These are phyloP conservation scores for Aurelia aurita DNA, from an alignment of 30 jellyfish, hydroid and myxozoan species.

Conservation along the genomic window DNA sequence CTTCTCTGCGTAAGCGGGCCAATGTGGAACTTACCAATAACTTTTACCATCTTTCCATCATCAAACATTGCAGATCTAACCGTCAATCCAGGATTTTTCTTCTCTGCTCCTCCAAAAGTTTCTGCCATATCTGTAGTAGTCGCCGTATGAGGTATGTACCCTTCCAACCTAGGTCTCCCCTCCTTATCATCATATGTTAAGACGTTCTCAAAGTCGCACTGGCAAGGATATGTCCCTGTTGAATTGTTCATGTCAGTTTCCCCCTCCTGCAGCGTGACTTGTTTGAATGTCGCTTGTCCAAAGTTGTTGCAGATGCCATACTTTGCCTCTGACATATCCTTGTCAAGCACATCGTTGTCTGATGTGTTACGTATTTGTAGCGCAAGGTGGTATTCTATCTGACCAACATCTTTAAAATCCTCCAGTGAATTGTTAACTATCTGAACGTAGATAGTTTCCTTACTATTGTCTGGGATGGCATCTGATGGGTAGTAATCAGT, in stretches of 20 bases:
- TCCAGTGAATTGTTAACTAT: not conserved
- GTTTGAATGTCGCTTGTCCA: not conserved
- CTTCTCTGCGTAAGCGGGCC: no score
- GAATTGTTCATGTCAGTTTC: not conserved
- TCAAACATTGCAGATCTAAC: no score
- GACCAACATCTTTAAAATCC: not conserved
- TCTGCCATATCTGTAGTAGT: no score
- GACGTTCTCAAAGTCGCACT: not conserved
- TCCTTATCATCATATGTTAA: not conserved
- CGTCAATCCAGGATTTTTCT: no score
- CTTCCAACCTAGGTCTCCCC: not conserved
- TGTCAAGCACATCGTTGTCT: no score
- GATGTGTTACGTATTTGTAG: no score
- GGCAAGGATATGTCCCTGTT: slow-evolving; percentile 2
- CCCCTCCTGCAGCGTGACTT: slow-evolving; percentile 9
- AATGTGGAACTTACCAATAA: no score
- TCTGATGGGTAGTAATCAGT: slow-evolving; percentile 13
- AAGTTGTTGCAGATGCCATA: not conserved
- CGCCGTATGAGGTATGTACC: no score
- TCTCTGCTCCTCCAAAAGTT: no score
- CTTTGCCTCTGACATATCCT: not conserved
- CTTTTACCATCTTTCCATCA: no score
- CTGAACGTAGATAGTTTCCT: not conserved
- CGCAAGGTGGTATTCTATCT: not conserved
- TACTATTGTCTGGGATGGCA: not conserved